Percentiles rank a stretch among this genome's conserved stretches.
Conservation (phyloP, 2,113 vertebrate genomes). For the Reinhardtius hippoglossoides region DNA sequence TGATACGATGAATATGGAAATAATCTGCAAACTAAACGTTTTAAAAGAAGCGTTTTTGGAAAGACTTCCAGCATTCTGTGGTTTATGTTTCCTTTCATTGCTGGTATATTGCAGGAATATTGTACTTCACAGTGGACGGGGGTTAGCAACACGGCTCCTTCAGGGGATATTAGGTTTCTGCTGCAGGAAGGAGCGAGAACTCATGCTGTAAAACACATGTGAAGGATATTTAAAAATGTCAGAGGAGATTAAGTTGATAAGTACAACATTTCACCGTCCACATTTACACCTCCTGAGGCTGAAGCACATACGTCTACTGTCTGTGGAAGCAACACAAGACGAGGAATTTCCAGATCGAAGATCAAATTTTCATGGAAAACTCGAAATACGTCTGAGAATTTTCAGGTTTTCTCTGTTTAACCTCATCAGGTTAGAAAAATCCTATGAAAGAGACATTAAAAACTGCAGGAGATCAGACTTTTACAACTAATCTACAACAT, state of each 20-base stretch:
- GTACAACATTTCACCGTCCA: background rate
- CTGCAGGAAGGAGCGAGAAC: background rate
- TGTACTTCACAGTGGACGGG: background rate
- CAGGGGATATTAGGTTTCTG: background rate
- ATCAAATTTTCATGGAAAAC: background rate
- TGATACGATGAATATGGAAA: background rate
- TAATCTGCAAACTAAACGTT: background rate
- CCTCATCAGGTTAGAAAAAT: background rate
- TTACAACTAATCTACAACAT: too few relatives aligned
- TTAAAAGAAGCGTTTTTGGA: background rate
- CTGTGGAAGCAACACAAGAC: background rate
- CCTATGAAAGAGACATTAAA: background rate
- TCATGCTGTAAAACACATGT: background rate
- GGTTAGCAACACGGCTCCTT: background rate
- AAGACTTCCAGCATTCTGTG: background rate
- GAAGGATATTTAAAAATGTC: slow-evolving; percentile 2
- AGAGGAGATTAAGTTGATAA: background rate
- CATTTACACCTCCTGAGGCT: too few relatives aligned
- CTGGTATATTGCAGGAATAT: background rate
- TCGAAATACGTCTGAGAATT: background rate
- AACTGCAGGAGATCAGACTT: background rate
- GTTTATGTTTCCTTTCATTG: background rate
- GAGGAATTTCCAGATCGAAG: background rate
- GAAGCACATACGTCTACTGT: background rate
- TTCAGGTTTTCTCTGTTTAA: background rate